These are phyloP conservation scores for Sebastes paucispinis DNA, from an alignment of 2,797 vertebrate genomes.

Conservation along the genomic window DNA sequence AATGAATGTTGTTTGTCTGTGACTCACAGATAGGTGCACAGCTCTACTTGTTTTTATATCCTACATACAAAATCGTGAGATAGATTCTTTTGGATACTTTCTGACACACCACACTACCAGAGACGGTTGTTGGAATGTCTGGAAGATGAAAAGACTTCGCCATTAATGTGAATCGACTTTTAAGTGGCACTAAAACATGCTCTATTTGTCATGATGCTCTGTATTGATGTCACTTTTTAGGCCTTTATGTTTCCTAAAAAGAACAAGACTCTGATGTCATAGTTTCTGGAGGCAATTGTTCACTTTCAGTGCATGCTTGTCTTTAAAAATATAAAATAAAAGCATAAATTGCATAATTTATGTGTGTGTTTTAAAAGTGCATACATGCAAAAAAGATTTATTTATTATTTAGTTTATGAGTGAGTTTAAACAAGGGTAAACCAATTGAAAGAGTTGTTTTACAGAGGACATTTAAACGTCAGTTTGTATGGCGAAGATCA, in stretches of 20 bases:
- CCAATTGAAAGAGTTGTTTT: neutral
- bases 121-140: conserved; percentile 13
- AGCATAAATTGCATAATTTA: neutral
- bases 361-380: neutral
- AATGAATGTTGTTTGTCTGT: conserved; percentile 32
- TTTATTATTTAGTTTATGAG: neutral
- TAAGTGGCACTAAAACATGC: conserved; percentile 9
- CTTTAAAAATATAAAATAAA: neutral
- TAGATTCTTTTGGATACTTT: conserved; percentile 24
- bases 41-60: conserved; percentile 18
- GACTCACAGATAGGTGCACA: conserved; percentile 26
- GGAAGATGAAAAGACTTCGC: conserved; percentile 28
- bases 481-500: neutral
- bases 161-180: conserved; percentile 35
- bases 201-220: conserved; percentile 13
- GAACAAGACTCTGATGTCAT: conserved; percentile 15
- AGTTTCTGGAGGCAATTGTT: conserved; percentile 15
- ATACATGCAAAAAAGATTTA: neutral
- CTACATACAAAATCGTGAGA: conserved; percentile 8
- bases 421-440: neutral
- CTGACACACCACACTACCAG: conserved; percentile 5
- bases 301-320: conserved; percentile 3
- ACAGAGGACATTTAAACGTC: neutral
- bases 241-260: conserved; percentile 32
- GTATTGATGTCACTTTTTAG: conserved; percentile 17